Conservation (phyloP, 1,140 invertebrate genomes). For the Pogonus chalceus region DNA sequence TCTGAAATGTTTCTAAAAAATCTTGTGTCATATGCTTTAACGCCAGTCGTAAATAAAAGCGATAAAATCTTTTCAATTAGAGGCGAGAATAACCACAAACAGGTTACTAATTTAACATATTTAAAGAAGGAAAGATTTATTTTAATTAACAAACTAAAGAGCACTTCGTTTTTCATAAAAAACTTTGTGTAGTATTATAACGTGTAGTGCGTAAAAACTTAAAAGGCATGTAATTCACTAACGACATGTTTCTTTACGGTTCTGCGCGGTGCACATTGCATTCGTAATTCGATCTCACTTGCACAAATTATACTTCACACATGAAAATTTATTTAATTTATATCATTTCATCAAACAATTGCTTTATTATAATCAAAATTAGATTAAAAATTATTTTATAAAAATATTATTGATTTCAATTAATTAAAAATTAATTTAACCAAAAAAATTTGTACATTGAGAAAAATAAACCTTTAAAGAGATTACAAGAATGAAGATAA, state of each 20-base stretch:
- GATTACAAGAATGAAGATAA: no score
- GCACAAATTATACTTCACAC: no score
- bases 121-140: background rate
- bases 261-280: background rate
- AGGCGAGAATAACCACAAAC: background rate
- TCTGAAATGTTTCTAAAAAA: no score
- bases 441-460: no score
- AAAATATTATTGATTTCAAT: no score
- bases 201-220: background rate
- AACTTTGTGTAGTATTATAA: background rate
- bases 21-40: background rate
- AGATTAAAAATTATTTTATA: no score
- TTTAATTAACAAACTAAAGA: background rate
- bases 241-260: conserved; percentile 6
- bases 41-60: background rate
- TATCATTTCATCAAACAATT: no score
- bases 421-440: no score
- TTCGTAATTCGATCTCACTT: background rate
- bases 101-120: background rate
- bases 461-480: no score
- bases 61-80: conserved; percentile 7
- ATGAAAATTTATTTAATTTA: no score
- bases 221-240: conserved; percentile 6
- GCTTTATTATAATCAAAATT: no score
- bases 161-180: background rate